Evolutionary conservation across 2,888 invertebrate genomes (phyloP).

Genomic region (Acronicta aceris): DNA sequence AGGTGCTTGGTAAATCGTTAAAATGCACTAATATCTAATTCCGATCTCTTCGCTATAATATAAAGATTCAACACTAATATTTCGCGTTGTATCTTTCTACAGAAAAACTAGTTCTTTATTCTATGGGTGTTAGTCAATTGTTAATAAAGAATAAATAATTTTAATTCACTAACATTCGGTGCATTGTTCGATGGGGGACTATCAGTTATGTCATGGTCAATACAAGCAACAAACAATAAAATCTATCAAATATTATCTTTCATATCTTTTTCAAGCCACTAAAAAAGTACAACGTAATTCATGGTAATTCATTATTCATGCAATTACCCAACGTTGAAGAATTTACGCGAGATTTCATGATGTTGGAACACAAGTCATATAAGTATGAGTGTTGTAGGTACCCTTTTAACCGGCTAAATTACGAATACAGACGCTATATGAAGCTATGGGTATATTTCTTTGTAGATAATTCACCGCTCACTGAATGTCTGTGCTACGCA

Average conservation of each 20-base stretch:
- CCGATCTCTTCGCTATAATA: too few relatives aligned
- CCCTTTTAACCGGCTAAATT: conserved; percentile 1
- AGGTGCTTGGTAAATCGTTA: too few relatives aligned
- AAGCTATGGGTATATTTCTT: conserved; percentile 2
- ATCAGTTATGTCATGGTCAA: too few relatives aligned
- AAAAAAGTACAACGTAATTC: not conserved
- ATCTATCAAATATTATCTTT: not conserved
- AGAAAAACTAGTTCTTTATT: too few relatives aligned
- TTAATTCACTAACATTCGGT: too few relatives aligned
- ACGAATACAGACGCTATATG: conserved; percentile 1
- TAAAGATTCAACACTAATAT: too few relatives aligned
- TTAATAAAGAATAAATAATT: too few relatives aligned
- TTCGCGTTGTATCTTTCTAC: too few relatives aligned
- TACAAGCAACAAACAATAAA: not conserved
- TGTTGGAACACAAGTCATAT: not conserved
- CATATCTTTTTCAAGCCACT: not conserved
- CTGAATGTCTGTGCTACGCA: not conserved
- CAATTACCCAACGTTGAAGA: not conserved
- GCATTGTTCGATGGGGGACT: too few relatives aligned
- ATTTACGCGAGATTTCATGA: conserved; percentile 2
- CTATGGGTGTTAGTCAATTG: too few relatives aligned
- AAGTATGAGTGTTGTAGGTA: not conserved
- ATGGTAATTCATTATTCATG: conserved; percentile 1
- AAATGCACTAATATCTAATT: too few relatives aligned
- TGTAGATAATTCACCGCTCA: not conserved